Evolutionary conservation across 2,888 invertebrate species (phyloP), one percentile per base, ranked within the genome.

Genomic region (Xestia rhomboidea): DNA sequence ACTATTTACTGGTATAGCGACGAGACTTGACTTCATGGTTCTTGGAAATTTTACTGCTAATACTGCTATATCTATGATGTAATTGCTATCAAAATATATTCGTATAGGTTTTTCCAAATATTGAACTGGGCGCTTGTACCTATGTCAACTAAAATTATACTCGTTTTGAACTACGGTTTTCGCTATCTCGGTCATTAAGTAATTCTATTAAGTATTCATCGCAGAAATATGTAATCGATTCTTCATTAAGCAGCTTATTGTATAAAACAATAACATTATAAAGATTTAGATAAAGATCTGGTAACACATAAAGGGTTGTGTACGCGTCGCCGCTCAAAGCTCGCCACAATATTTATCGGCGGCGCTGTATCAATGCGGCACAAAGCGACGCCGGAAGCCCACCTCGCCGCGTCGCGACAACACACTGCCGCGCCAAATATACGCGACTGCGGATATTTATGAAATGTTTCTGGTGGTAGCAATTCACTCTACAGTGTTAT

Each of bases 271-370:
- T 84, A 69, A 71, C 51, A 57, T 77, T 68, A 80, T 79, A 77
- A 77, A 84, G 72, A 78, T 79, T 74, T 73, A 71, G 72, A 70
- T 72, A 68, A 69, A 79, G 44, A 73, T 73, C 60, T 77, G 57
- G 80, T 68, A 71, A 76, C 67, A 79, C 80, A 73, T 83, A 89
- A 88, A 83, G 81, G 83, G 79, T 83, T 84, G 83, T 74, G 79
- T 81, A 81, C 77, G 81, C 85, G 78, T 83, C 84, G 77, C 38
- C 77, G 85, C 81, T 85, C 95, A 95, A 95, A 95, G 95, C 93
- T 92, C 93, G 94, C 95, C 96, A 95, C 96, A 96, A 96, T 96
- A 96, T 96, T 96, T 96, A 96, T 96, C 95, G 96, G 94, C 94
- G 95, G 93, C 92, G 93, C 93, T 93, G 94, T 95, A 95, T 95